phyloP scores from a whole-genome alignment of 2,113 vertebrate species.

The Quiscalus mexicanus region DNA sequence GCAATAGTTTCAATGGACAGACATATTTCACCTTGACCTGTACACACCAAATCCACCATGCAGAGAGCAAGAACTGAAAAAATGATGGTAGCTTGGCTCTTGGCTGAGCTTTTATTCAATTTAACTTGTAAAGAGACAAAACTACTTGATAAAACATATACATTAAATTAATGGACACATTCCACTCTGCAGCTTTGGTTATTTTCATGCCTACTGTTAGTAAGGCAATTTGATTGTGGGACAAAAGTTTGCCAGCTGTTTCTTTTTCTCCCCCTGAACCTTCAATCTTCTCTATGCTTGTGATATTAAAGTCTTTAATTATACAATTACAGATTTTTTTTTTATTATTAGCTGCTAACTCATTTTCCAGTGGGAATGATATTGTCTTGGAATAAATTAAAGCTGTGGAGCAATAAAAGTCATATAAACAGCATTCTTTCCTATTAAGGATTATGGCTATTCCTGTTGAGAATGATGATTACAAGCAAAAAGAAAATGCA shows the following conservation, averaged over 20 bases:
- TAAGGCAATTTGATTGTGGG: not conserved
- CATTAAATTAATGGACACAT: not conserved
- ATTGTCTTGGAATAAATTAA: not conserved
- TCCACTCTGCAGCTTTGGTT: not conserved
- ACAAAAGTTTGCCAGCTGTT: not conserved
- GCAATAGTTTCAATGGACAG: not conserved
- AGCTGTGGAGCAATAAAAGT: not conserved
- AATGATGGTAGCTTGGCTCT: not conserved
- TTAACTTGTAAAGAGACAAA: not conserved
- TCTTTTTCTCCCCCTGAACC: not conserved
- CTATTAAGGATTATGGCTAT: not conserved
- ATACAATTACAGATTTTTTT: not conserved
- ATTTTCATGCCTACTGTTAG: not conserved
- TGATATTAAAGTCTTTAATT: not conserved
- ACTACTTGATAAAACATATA: not conserved
- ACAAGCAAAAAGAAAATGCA: not conserved
- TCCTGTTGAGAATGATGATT: not conserved
- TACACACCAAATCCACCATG: not conserved
- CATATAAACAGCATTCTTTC: not conserved
- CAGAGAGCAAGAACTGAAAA: not conserved
- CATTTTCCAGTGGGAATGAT: not conserved
- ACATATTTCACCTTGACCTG: not conserved
- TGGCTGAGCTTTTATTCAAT: not conserved
- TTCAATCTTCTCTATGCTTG: not conserved
- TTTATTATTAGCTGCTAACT: not conserved